Evolutionary conservation across 2,888 invertebrate species (phyloP).

Genomic region (Nemotelus pantherinus): DNA sequence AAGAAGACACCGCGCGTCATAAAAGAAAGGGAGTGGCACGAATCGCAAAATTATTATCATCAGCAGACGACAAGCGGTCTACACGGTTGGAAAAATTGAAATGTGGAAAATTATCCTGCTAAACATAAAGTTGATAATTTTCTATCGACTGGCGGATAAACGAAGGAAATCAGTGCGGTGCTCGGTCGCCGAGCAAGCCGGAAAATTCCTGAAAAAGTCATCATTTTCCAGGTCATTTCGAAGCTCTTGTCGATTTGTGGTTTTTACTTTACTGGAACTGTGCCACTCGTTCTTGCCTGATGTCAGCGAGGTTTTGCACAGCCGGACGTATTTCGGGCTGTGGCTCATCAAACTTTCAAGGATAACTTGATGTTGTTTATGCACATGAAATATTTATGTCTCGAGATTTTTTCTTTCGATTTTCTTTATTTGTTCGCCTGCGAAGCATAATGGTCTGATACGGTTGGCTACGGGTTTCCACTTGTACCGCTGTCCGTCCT

Average conservation of each 20-base stretch:
- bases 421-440: neutral
- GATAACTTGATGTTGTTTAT: slow-evolving; percentile 35
- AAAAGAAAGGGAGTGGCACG: slow-evolving; percentile 2
- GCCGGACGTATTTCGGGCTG: neutral
- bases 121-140: slow-evolving; percentile 23
- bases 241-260: neutral
- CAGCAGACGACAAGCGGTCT: neutral
- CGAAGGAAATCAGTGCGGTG: slow-evolving; percentile 18
- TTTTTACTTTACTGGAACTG: too few species aligned
- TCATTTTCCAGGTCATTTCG: slow-evolving; percentile 31
- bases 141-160: slow-evolving; percentile 9
- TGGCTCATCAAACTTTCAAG: slow-evolving; percentile 31
- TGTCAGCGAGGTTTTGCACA: too few species aligned
- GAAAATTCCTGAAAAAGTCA: slow-evolving; percentile 31
- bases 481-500: too few species aligned
- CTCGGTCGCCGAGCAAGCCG: slow-evolving; percentile 14
- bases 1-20: neutral
- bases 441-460: too few species aligned
- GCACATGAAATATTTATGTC: slow-evolving; percentile 38
- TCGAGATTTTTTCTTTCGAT: slow-evolving; percentile 11
- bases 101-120: slow-evolving; percentile 5
- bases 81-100: slow-evolving; percentile 11
- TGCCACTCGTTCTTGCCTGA: too few species aligned
- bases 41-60: slow-evolving; percentile 11
- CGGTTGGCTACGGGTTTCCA: too few species aligned